Evolutionary conservation across 2,113 vertebrate species (phyloP).

Genomic region (Puffinus mauretanicus): DNA sequence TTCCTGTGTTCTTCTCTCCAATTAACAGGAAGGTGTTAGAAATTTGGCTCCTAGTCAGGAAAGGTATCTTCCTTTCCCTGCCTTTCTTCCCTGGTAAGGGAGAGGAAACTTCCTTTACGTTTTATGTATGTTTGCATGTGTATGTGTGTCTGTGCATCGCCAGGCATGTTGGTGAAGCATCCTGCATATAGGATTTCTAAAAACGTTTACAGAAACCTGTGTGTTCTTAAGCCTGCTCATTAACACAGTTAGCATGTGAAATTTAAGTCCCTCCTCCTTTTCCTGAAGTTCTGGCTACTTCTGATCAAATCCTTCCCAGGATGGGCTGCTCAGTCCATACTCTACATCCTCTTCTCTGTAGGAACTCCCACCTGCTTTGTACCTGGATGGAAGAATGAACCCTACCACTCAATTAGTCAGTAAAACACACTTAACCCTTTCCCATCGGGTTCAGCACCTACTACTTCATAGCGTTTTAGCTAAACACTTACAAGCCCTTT

Average conservation of each 20-base stretch:
- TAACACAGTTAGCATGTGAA: not conserved
- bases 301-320: not conserved
- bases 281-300: not conserved
- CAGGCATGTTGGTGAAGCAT: not conserved
- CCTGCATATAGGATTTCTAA: not conserved
- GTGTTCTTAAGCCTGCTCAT: not conserved
- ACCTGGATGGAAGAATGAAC: not conserved
- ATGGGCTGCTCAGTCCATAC: not conserved
- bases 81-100: not conserved
- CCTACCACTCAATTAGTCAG: not conserved
- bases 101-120: not conserved
- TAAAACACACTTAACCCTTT: not conserved
- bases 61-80: not conserved
- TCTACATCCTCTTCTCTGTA: not conserved
- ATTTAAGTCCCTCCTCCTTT: not conserved
- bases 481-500: not conserved
- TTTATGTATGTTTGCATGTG: not conserved
- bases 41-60: not conserved
- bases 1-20: not conserved
- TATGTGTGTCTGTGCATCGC: not conserved
- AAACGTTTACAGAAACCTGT: not conserved
- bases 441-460: not conserved
- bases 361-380: not conserved
- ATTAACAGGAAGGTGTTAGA: not conserved
- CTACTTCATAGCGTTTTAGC: not conserved